Conservation (phyloP, 2,797 vertebrate species). For the Xenops minutus region DNA sequence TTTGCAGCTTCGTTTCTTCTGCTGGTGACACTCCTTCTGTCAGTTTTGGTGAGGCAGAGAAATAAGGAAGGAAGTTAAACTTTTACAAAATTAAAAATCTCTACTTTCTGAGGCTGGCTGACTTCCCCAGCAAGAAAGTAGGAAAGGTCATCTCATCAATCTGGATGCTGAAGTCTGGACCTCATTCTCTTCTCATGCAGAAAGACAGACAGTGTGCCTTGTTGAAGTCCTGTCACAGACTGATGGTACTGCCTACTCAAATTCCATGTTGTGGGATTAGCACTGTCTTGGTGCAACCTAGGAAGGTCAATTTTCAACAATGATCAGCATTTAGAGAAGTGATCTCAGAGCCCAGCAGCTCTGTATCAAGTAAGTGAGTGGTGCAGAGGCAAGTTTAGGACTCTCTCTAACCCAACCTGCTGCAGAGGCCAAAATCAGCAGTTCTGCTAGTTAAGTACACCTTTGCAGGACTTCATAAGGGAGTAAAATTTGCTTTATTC, state of each 20-base stretch:
- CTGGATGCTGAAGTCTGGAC: neutral
- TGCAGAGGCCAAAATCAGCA: neutral
- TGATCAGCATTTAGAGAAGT: neutral
- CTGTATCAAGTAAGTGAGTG: neutral
- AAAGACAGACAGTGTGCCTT: neutral
- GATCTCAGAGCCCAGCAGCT: neutral
- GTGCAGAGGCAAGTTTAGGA: neutral
- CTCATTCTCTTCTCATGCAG: neutral
- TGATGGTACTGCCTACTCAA: neutral
- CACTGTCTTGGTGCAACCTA: neutral
- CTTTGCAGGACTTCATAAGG: neutral
- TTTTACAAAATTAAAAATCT: neutral
- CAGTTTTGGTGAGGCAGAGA: neutral
- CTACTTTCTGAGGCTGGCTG: neutral
- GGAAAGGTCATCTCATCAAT: neutral
- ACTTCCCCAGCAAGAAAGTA: neutral
- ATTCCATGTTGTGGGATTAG: rapidly evolving
- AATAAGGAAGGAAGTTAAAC: neutral
- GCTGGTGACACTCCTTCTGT: neutral
- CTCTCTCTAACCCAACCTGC: neutral
- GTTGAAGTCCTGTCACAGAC: neutral
- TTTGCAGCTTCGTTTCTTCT: neutral
- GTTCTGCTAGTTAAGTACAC: neutral
- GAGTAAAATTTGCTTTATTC: neutral
- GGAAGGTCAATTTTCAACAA: neutral